A percentile compares a stretch with the other conserved stretches of the same genome.
phyloP scores from a whole-genome alignment of 2,113 vertebrate genomes.

The Entomyzon cyanotis region DNA sequence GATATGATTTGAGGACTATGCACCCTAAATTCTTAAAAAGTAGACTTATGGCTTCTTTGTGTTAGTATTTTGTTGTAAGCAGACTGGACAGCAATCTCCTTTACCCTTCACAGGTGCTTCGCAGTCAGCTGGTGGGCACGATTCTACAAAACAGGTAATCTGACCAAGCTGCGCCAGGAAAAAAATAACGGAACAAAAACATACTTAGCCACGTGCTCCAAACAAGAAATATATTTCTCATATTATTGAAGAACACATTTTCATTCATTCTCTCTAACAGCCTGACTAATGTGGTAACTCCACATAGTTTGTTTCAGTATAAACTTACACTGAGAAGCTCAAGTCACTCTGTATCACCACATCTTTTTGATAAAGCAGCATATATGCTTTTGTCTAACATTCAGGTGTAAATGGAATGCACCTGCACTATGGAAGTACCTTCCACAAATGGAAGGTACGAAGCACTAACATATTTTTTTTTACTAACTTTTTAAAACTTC shows the following conservation, averaged over 20 bases:
- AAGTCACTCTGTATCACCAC: neutral
- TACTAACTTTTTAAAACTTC: neutral
- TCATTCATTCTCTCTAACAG: neutral
- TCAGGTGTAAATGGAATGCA: neutral
- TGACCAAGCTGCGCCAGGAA: conserved; percentile 81
- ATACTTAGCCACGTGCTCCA: neutral
- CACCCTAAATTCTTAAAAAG: neutral
- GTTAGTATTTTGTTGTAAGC: conserved; percentile 55
- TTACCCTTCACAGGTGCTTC: conserved; percentile 76
- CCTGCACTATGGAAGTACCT: too few relatives aligned
- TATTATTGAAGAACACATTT: neutral
- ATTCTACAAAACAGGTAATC: conserved; percentile 92
- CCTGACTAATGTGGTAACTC: neutral
- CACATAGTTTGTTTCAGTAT: neutral
- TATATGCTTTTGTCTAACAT: neutral
- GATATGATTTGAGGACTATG: conserved; percentile 11
- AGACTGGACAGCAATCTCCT: conserved; percentile 88
- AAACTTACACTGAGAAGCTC: neutral
- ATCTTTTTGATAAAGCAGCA: neutral
- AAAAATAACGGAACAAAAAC: neutral
- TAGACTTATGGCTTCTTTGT: conserved; percentile 55
- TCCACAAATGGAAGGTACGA: neutral
- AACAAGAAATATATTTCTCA: neutral
- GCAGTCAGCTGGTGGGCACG: conserved; percentile 79
- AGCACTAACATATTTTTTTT: neutral